Conservation (phyloP, 2,888 invertebrate species). For the Zygothrica quintamaculata region DNA sequence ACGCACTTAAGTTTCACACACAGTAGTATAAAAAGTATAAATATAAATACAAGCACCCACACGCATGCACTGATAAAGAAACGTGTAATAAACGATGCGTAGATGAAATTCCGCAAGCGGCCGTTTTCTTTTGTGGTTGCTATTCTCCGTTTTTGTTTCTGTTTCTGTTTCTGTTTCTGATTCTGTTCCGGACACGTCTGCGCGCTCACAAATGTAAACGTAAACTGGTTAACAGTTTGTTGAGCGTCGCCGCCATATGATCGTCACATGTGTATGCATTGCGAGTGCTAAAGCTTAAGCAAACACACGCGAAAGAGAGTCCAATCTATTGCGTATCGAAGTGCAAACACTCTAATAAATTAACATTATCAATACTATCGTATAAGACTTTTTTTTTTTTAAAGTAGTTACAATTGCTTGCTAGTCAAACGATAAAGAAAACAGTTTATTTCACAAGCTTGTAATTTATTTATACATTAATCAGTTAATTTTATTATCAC, state of each 20-base stretch:
- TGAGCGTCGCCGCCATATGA: constrained; percentile 61
- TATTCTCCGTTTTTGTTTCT: constrained; percentile 18
- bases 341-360: constrained; percentile 53
- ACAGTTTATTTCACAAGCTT: too few species aligned
- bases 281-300: constrained; percentile 67
- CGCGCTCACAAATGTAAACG: constrained; percentile 70
- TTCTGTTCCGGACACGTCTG: constrained; percentile 67
- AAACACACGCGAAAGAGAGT: constrained; percentile 52
- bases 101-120: constrained; percentile 50
- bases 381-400: too few species aligned
- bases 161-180: constrained; percentile 21
- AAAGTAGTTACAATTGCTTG: too few species aligned
- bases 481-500: too few species aligned
- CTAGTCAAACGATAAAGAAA: too few species aligned
- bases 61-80: constrained; percentile 49
- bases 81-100: constrained; percentile 44
- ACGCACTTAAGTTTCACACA: constrained; percentile 14
- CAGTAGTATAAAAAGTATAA: constrained; percentile 3
- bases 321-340: constrained; percentile 58
- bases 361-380: too few species aligned
- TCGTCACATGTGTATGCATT: constrained; percentile 45
- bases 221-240: constrained; percentile 74
- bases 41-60: constrained; percentile 24
- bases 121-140: constrained; percentile 24
- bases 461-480: neutral